Evolutionary conservation across 2,888 invertebrate species (phyloP).

Genomic region (Plebejus melissa): DNA sequence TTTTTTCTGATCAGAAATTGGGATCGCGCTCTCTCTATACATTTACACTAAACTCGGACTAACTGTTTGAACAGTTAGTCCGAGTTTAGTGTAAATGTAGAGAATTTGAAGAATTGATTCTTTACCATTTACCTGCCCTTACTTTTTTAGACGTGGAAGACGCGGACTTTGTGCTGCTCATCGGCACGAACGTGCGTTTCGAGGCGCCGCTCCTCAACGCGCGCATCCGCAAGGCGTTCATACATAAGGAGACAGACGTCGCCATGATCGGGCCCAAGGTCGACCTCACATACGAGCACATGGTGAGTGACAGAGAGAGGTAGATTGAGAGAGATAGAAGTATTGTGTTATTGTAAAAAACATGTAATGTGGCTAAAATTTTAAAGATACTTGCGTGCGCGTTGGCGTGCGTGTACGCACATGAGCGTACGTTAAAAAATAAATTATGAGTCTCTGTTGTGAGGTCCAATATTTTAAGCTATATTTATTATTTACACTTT

Average conservation of each 20-base stretch:
- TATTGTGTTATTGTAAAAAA: no score
- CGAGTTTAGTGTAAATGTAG: no score
- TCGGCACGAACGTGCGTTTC: conserved; percentile 98
- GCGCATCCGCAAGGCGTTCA: conserved; percentile 94
- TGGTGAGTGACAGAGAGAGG: conserved; percentile 63
- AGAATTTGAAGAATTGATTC: no score
- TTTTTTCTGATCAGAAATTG: no score
- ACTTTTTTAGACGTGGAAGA: conserved; percentile 88
- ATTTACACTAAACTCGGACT: no score
- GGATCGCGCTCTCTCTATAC: no score
- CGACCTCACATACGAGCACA: conserved; percentile 95
- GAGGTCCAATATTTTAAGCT: no score
- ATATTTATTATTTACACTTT: no score
- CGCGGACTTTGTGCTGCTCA: conserved; percentile 93
- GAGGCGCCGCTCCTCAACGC: conserved; percentile 98
- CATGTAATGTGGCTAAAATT: background rate
- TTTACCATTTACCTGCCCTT: background rate
- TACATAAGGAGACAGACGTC: conserved; percentile 94
- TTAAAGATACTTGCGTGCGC: background rate
- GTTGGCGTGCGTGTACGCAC: background rate
- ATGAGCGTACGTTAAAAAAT: background rate
- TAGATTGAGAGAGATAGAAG: no score
- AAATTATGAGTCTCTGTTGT: no score
- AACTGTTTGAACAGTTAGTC: no score
- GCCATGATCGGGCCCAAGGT: conserved; percentile 94